Evolutionary conservation across 2,113 vertebrate genomes (phyloP).

Genomic region (Peromyscus leucopus): DNA sequence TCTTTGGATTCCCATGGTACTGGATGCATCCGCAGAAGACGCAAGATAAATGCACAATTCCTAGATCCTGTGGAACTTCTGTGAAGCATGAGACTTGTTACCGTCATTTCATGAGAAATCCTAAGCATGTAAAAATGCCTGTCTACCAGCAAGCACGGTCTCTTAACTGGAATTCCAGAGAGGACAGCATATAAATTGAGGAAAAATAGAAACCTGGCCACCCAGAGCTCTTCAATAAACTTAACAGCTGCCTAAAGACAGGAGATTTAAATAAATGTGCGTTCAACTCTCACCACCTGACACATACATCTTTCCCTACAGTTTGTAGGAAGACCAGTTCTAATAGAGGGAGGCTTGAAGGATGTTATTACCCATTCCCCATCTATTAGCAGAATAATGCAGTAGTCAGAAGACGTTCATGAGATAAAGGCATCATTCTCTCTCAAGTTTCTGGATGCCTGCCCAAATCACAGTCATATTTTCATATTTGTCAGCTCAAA

Average conservation of each 20-base stretch:
- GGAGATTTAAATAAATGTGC: constrained; percentile 67
- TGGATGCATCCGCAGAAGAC: background rate
- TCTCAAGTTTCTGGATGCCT: constrained; percentile 82
- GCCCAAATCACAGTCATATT: constrained; percentile 87
- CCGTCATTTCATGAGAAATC: constrained; percentile 33
- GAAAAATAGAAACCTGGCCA: constrained; percentile 31
- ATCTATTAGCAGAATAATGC: constrained; percentile 85
- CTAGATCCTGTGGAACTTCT: background rate
- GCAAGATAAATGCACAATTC: constrained; percentile 4
- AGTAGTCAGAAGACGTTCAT: constrained; percentile 84
- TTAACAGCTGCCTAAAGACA: constrained; percentile 57
- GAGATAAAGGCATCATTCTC: constrained; percentile 87
- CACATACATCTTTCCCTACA: constrained; percentile 74
- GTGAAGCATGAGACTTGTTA: constrained; percentile 37
- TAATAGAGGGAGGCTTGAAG: constrained; percentile 77
- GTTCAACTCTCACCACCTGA: constrained; percentile 58
- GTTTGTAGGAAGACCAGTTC: constrained; percentile 76
- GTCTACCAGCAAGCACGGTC: constrained; percentile 34
- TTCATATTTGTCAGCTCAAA: constrained; percentile 86
- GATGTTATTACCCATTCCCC: constrained; percentile 77
- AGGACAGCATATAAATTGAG: constrained; percentile 62
- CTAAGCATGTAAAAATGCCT: background rate
- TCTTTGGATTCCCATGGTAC: background rate
- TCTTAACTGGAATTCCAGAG: constrained; percentile 47
- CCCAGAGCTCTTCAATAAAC: constrained; percentile 66